Conservation (phyloP, 1,140 invertebrate species). For the Sycobia sp. region DNA sequence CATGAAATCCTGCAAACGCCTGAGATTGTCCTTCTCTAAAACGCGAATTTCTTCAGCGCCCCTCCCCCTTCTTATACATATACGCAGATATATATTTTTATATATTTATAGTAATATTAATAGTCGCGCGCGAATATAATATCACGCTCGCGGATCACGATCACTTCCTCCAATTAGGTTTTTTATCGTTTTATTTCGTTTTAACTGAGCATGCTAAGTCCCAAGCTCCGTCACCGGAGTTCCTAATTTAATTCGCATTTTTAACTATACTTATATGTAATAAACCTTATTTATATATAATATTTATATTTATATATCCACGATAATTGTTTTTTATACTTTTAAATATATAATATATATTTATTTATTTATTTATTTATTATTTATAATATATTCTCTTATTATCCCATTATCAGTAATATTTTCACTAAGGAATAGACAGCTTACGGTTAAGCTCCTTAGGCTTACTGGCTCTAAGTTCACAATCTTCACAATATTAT, state of each 20-base stretch:
- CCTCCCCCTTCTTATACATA: slow-evolving; percentile 18
- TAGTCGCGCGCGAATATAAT: too few relatives aligned
- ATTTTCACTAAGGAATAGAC: slow-evolving; percentile 34
- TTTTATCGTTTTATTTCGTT: slow-evolving; percentile 52
- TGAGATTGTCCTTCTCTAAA: slow-evolving; percentile 62
- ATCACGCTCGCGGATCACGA: slow-evolving; percentile 52
- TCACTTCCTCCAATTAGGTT: too few relatives aligned
- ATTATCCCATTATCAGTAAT: slow-evolving; percentile 41
- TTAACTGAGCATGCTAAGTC: slow-evolving; percentile 65
- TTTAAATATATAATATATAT: slow-evolving; percentile 35
- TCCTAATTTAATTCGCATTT: slow-evolving; percentile 35
- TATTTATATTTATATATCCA: too few relatives aligned
- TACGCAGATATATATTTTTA: slow-evolving; percentile 30
- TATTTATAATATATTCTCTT: slow-evolving; percentile 33
- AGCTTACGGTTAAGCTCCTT: slow-evolving; percentile 23
- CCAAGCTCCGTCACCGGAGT: slow-evolving; percentile 62
- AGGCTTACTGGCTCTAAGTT: slow-evolving; percentile 51
- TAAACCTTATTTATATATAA: slow-evolving; percentile 14
- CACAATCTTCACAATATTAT: slow-evolving; percentile 45
- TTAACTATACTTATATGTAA: too few relatives aligned
- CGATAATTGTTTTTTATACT: slow-evolving; percentile 18
- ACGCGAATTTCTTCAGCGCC: slow-evolving; percentile 63
- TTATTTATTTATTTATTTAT: slow-evolving; percentile 34
- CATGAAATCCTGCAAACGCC: too few relatives aligned
- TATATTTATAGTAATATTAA: too few relatives aligned